Base-by-base conservation (phyloP, 1,140 invertebrate species). In the Drosophila chauvacae region DNA sequence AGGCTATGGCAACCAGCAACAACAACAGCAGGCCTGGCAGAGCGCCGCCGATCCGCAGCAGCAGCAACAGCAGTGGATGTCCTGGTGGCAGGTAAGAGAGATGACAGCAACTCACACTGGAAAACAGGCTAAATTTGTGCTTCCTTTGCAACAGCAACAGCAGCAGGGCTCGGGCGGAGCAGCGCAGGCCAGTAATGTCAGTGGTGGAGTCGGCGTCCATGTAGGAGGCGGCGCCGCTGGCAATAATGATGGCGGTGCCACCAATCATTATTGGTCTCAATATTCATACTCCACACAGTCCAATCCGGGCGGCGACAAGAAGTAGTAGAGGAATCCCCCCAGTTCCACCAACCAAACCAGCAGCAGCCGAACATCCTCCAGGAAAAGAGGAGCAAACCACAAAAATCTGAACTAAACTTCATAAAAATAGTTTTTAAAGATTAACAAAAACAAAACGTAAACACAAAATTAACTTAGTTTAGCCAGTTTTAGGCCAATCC, bases 191-290 rank as follows among this genome's bases (percentile, higher is more conserved):
- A 61, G 64, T 51, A 84, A 72, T 81, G 85, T 64, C 53, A 56
- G 70, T 57, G 70, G 76, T 20, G 72, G 74, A 10, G 33, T 68
- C 28, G 14, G 70, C 55, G 74, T 77, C 28, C 56, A 68, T 63
- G 58, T 77, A 9, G 75, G 66, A 28, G 70, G 66, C 42, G 68
- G 66, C 39, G 68, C 35, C 48, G 74, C 63, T 57, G 84, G 74
- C 35, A 78, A 65, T 70, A 91, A 91, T 76, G 85, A 87, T 78
- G 85, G 80, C 68, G 77, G 85, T 75, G 77, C 91, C 73, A 83
- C 84, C 65, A 92, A 92, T 80, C 91, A 92, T 79, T 92, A 92
- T 82, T 92, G 91, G 91, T 92, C 91, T 78, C 91, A 91, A 90
- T 92, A 92, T 88, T 91, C 91, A 79, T 92, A 92, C 73, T 88